Evolutionary conservation across 2,797 vertebrate genomes (phyloP), one percentile per base, ranked within the genome.

Genomic region (Hylomyscus alleni): DNA sequence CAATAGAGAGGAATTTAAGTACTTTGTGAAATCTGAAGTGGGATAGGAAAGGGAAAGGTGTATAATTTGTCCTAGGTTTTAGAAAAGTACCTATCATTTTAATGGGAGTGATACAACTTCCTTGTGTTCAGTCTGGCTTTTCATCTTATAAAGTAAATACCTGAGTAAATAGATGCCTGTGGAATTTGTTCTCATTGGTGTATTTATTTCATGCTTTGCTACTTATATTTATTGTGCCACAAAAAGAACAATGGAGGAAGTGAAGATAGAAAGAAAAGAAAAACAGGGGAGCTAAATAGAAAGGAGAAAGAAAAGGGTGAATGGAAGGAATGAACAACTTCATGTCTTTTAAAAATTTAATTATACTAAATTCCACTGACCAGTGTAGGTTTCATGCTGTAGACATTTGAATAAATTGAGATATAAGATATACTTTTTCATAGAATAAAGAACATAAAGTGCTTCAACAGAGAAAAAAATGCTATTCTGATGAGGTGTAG

Each of bases 401-500:
- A 40, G 20, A 95, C 67, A 9, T 75, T n/a, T 11, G 92, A 22
- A 73, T 75, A 91, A 50, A 29, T 8, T 65, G 22, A 73, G n/a
- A 90, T 89, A 73, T 72, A 19, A 95, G 96, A 82, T 12, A 17
- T 40, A 17, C 2, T 31, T 90, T 96, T 77, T 89, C 87, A 89
- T 92, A 87, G 96, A 96, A 93, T 73, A 54, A 94, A 94, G n/a
- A 22, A 60, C 60, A 1, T 76, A 83, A 67, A 90, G 0, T 96
- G 92, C 60, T 52, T 95, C 73, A 96, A 93, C 47, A 84, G 65
- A 97, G 56, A 60, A 91, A 62, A 80, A 93, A 83, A 26, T 94
- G 77, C 10, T 24, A 20, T 78, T 75, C 58, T 88, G 2, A 37
- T 58, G 6, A 85, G 34, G 44, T 86, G 13, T 3, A 88, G 34